Evolutionary conservation across 2,113 vertebrate genomes (phyloP), one percentile per base, ranked within the genome.

Genomic region (Leucopsar rothschildi): DNA sequence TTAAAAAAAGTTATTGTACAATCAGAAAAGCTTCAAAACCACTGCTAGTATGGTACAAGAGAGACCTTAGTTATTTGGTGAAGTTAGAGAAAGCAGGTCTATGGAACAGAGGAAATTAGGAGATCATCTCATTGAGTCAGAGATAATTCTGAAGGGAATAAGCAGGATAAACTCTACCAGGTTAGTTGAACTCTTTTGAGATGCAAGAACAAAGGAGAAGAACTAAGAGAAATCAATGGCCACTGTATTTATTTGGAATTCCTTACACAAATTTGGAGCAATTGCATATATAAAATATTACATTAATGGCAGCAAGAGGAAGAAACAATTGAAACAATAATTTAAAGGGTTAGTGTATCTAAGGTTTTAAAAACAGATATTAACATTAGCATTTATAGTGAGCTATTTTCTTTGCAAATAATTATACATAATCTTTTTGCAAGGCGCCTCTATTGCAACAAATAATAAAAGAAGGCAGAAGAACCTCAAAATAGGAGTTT

Each of bases 151-250:
- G 44, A 75, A 60, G 86, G 81, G 88, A 95, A 81, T 33, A 61
- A 86, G 23, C n/a, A 88, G 89, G 68, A 83, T 87, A 90, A 97
- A 95, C 66, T 39, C 55, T 93, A 68, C 88, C 52, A 78, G 53
- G 60, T 47, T 81, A 49, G 44, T 2, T 75, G 35, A 89, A 82
- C 52, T 81, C 47, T 60, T 88, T 56, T 64, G 80, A 93, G 82
- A 77, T 82, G 60, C 40, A 93, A 71, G 80, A 86, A 91, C 52
- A 95, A 89, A 86, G 57, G 50, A 82, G 45, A 6, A 75, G 77
- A 91, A 56, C 29, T 50, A 50, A 73, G 75, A 82, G 52, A 93
- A 93, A 86, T 59, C 25, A 17, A 72, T 86, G 15, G 12, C 63
- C 45, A 53, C 64, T 80, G 73, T 37, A 65, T 52, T 76, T 79